Conservation (phyloP, 1,140 invertebrate genomes). For the Scaptomyza pallida region DNA sequence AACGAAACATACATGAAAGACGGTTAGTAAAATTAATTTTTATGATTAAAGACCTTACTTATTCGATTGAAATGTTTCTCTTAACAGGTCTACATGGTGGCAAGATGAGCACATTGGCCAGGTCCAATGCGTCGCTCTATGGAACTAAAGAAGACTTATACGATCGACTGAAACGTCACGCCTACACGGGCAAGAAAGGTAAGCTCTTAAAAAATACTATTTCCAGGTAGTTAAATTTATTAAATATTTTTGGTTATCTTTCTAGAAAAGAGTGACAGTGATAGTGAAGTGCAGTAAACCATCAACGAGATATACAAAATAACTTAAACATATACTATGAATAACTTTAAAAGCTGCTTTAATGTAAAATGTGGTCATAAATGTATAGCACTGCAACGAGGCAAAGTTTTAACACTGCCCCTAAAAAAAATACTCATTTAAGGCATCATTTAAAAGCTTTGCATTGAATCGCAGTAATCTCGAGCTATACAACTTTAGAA, state of each 20-base stretch:
- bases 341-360: conserved; percentile 68
- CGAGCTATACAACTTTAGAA: conserved; percentile 19
- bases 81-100: conserved; percentile 68
- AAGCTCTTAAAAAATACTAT: conserved; percentile 44
- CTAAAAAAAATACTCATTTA: conserved; percentile 50
- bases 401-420: conserved; percentile 57
- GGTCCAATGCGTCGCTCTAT: conserved; percentile 96
- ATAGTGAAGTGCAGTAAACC: conserved; percentile 93
- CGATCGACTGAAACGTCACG: conserved; percentile 96
- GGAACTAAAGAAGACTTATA: conserved; percentile 98
- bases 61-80: background rate
- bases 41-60: background rate
- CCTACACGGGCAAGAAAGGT: conserved; percentile 98
- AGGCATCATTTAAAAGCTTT: conserved; percentile 59
- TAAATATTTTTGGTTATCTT: conserved; percentile 46
- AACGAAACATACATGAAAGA: conserved; percentile 99
- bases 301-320: conserved; percentile 39
- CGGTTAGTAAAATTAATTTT: conserved; percentile 85
- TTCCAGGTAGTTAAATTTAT: background rate
- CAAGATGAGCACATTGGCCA: conserved; percentile 95
- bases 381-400: conserved; percentile 44
- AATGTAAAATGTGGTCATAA: conserved; percentile 81
- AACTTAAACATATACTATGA: conserved; percentile 29
- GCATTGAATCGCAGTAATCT: conserved; percentile 81
- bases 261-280: conserved; percentile 96